These are phyloP conservation scores for Austrofundulus limnaeus DNA, from an alignment of 2,113 vertebrate species.

Conservation along the genomic window DNA sequence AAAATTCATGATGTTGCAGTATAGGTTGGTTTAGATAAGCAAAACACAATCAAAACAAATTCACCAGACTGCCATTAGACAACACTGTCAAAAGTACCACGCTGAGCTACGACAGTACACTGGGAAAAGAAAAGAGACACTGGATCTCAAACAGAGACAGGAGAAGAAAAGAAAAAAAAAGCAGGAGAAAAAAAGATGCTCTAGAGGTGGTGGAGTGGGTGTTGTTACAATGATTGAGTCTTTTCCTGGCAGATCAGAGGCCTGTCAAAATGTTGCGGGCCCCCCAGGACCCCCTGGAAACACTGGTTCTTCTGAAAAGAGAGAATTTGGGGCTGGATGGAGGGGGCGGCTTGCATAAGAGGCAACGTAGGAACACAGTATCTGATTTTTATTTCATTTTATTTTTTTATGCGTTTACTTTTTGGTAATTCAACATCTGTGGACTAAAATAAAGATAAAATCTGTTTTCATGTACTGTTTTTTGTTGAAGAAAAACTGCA, in stretches of 20 bases:
- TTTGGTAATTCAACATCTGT: too few relatives aligned
- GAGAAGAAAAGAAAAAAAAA: slow-evolving; percentile 21
- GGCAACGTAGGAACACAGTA: slow-evolving; percentile 8
- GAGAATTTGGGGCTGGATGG: slow-evolving; percentile 15
- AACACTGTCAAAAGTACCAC: slow-evolving; percentile 13
- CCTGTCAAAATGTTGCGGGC: slow-evolving; percentile 59
- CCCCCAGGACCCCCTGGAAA: slow-evolving; percentile 61
- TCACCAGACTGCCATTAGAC: slow-evolving; percentile 13
- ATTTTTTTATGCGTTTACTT: neutral
- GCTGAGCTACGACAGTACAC: slow-evolving; percentile 15
- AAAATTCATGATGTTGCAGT: neutral
- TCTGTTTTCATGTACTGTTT: neutral
- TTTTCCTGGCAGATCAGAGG: slow-evolving; percentile 72
- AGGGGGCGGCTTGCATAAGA: slow-evolving; percentile 29
- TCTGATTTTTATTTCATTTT: neutral
- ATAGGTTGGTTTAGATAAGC: neutral
- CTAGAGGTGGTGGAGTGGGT: slow-evolving; percentile 59
- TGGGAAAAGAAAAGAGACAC: slow-evolving; percentile 32
- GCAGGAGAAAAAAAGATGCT: slow-evolving; percentile 25
- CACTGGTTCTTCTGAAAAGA: slow-evolving; percentile 47
- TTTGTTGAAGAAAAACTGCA: neutral
- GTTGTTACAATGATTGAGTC: slow-evolving; percentile 71
- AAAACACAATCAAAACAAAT: slow-evolving; percentile 7
- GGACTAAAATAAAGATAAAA: neutral
- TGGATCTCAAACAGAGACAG: slow-evolving; percentile 45